Percentiles rank a stretch among this genome's conserved stretches.
phyloP scores from a whole-genome alignment of 1,140 invertebrate species.

The Drosophila truncata region DNA sequence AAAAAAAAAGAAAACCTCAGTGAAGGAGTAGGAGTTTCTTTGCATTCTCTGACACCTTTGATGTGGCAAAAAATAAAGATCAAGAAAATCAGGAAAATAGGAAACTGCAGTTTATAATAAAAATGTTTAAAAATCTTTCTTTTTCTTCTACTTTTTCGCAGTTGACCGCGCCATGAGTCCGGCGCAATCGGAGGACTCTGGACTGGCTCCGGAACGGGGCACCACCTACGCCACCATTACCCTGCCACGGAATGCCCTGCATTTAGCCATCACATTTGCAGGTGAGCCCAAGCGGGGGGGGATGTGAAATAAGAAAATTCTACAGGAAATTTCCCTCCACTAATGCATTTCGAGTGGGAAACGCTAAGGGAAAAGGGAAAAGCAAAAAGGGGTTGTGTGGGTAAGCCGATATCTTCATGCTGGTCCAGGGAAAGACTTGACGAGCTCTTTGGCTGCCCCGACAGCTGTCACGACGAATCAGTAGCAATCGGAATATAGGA shows the following conservation, averaged over 20 bases:
- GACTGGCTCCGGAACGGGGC: constrained; percentile 83
- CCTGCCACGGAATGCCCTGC: constrained; percentile 78
- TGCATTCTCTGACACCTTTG: constrained; percentile 60
- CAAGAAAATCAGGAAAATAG: background rate
- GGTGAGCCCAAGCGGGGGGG: constrained; percentile 58
- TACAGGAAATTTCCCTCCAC: background rate
- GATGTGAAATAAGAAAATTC: constrained; percentile 1
- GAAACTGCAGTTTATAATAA: background rate
- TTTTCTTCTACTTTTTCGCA: constrained; percentile 39
- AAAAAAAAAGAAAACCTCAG: constrained; percentile 2
- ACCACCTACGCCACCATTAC: constrained; percentile 85
- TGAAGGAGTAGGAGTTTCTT: background rate
- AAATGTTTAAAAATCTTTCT: background rate
- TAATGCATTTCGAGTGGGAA: constrained; percentile 36
- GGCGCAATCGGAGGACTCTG: constrained; percentile 84
- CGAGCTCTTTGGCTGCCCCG: constrained; percentile 17
- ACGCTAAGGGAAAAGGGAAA: background rate
- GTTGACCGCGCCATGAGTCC: constrained; percentile 85
- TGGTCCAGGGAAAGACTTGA: constrained; percentile 6
- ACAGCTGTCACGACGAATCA: constrained; percentile 65
- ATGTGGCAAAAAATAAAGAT: constrained; percentile 29
- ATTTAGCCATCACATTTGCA: constrained; percentile 84
- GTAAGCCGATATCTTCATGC: constrained; percentile 34
- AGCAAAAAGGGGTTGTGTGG: background rate
- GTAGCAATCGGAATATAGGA: constrained; percentile 21